Conservation (phyloP, 2,888 invertebrate species). For the Cheilosia impressa region DNA sequence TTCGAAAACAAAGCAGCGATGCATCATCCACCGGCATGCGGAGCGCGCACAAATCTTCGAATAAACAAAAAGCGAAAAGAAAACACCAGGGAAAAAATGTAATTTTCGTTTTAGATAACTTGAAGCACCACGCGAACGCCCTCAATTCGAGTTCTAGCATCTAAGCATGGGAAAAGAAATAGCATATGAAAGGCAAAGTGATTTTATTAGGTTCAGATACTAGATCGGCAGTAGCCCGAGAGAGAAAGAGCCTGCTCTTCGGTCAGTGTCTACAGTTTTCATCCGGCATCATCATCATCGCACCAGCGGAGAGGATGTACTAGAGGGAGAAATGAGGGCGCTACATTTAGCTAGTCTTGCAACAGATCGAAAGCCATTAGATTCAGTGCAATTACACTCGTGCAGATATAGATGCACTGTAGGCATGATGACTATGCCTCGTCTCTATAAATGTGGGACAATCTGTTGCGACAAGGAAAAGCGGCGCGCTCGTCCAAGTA, state of each 20-base stretch:
- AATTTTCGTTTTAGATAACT: constrained; percentile 21
- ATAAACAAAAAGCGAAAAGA: constrained; percentile 35
- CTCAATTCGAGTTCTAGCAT: constrained; percentile 69
- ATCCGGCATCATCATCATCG: constrained; percentile 1
- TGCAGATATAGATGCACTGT: constrained; percentile 24
- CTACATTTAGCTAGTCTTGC: constrained; percentile 69
- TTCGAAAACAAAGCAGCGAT: constrained; percentile 50
- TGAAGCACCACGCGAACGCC: constrained; percentile 59
- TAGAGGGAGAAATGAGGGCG: constrained; percentile 66
- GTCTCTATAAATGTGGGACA: constrained; percentile 54
- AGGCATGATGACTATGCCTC: neutral
- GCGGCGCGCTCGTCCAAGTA: constrained; percentile 41
- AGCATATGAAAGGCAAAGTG: constrained; percentile 66
- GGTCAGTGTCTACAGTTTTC: neutral
- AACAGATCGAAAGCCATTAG: constrained; percentile 68
- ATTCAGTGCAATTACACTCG: constrained; percentile 69
- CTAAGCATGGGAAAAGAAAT: constrained; percentile 33
- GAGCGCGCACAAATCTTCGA: constrained; percentile 12
- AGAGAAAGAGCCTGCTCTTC: constrained; percentile 38
- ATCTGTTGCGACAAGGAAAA: constrained; percentile 63
- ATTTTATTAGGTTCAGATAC: constrained; percentile 67
- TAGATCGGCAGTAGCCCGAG: neutral
- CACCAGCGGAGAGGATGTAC: constrained; percentile 49
- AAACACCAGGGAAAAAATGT: constrained; percentile 33
- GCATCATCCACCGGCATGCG: constrained; percentile 16